Evolutionary conservation across 1,140 invertebrate species (phyloP), one percentile per base, ranked within the genome.

Genomic region (Sarcophaga peregrina): DNA sequence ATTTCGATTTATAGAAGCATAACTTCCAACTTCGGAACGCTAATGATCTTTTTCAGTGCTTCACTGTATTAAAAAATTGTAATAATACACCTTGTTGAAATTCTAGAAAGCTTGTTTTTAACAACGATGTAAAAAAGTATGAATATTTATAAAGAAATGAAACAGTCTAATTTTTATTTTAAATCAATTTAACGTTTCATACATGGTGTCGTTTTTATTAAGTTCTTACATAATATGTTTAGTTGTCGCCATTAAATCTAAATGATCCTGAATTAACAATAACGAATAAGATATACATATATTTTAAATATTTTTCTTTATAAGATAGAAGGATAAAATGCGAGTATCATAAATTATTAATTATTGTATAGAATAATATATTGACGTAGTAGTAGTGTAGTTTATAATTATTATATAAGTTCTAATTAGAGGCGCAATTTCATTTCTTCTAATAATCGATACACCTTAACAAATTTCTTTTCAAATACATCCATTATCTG

Each of bases 391-490:
- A 52, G 50, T 52, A 37, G 50, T 52, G 8, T 52, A 52, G 50
- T 10, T 3, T 52, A 52, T 52, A 52, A 52, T 52, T 3, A 10
- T 52, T 52, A 10, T 52, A 52, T 52, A 52, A 15, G 11, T 58
- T 13, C 15, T 58, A n/a, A 9, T 52, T 84, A 84, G 52, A 84
- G 82, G 17, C 81, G 58, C 75, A 85, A 78, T 81, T 89, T 89
- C 84, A 90, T 86, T 82, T 90, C 88, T 8, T 90, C 88, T n/a
- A 90, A 72, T 85, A 89, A 85, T 20, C 88, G 88, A 83, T 87
- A 90, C 52, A 90, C 87, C 72, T 88, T 88, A 13, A 90, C 73
- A 47, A 90, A 90, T 80, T 90, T 90, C 84, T 88, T 89, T 72
- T 90, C 88, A 5, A 90, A 86, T 48, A 86, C 17, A 46, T 90